phyloP scores from a whole-genome alignment of 2,113 vertebrate species.

The Urocolius indicus region DNA sequence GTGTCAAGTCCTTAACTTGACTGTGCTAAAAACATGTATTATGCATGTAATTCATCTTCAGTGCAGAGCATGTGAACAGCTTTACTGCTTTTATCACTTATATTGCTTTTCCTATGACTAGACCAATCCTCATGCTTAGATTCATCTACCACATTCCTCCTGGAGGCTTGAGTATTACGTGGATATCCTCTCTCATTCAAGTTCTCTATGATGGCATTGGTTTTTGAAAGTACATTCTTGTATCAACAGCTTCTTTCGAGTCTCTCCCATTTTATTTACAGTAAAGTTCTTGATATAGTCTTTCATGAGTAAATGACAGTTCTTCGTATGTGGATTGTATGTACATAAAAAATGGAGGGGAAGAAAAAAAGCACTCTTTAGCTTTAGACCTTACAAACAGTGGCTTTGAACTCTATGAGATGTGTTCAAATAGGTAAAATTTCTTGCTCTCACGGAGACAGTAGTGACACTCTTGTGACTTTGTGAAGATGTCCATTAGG shows the following conservation, averaged over 20 bases:
- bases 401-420: not conserved
- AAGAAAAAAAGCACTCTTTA: not conserved
- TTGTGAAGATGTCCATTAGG: not conserved
- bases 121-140: not conserved
- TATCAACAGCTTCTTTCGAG: not conserved
- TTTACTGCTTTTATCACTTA: not conserved
- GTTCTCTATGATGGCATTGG: not conserved
- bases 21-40: conserved; percentile 9
- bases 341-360: not conserved
- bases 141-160: not conserved
- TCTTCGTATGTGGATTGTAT: not conserved
- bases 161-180: not conserved
- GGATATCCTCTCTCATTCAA: not conserved
- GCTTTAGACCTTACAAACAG: accelerated
- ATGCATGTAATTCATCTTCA: not conserved
- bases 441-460: not conserved
- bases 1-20: conserved; percentile 10
- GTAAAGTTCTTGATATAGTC: not conserved
- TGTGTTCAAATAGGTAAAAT: not conserved
- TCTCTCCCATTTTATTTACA: not conserved
- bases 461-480: not conserved
- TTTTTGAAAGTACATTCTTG: not conserved
- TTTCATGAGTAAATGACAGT: not conserved
- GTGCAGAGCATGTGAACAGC: not conserved
- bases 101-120: not conserved